These are phyloP conservation scores for Oscarella lobularis DNA, from an alignment of 37 sponge, comb jelly and placozoan species.

Conservation along the genomic window DNA sequence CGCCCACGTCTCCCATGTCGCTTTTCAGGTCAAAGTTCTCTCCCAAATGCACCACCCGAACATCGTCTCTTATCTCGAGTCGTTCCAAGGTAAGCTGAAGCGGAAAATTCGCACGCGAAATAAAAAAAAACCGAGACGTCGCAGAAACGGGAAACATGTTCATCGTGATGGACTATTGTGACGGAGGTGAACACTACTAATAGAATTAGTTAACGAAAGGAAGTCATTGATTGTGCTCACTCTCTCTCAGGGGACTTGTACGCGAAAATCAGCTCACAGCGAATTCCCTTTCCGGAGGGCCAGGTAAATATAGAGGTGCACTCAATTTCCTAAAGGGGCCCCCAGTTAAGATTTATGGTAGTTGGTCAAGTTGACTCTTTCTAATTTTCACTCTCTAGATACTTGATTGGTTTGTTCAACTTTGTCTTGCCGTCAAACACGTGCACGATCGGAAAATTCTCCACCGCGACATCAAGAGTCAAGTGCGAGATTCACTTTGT, in stretches of 20 bases:
- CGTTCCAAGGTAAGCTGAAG: constrained; percentile 70
- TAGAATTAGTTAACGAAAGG: no score
- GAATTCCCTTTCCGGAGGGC: constrained; percentile 72
- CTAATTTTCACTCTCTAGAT: constrained; percentile 25
- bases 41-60: constrained; percentile 96
- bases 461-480: constrained; percentile 93
- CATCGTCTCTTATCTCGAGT: constrained; percentile 85
- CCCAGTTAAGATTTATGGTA: no score
- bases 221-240: no score
- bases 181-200: constrained; percentile 45
- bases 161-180: constrained; percentile 98
- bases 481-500: constrained; percentile 12
- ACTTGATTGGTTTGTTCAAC: constrained; percentile 91
- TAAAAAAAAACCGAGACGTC: no score
- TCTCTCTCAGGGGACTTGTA: constrained; percentile 65
- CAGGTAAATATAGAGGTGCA: constrained; percentile 27
- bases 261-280: constrained; percentile 65
- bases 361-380: neutral
- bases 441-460: constrained; percentile 95
- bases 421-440: constrained; percentile 84
- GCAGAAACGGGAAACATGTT: constrained; percentile 59
- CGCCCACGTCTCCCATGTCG: no score
- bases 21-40: constrained; percentile 63
- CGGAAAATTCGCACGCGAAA: no score
- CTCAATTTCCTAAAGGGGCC: no score